Percentiles rank a stretch among this genome's conserved stretches.
phyloP scores from a whole-genome alignment of 2,888 invertebrate genomes.

The Podabrus alpinus region DNA sequence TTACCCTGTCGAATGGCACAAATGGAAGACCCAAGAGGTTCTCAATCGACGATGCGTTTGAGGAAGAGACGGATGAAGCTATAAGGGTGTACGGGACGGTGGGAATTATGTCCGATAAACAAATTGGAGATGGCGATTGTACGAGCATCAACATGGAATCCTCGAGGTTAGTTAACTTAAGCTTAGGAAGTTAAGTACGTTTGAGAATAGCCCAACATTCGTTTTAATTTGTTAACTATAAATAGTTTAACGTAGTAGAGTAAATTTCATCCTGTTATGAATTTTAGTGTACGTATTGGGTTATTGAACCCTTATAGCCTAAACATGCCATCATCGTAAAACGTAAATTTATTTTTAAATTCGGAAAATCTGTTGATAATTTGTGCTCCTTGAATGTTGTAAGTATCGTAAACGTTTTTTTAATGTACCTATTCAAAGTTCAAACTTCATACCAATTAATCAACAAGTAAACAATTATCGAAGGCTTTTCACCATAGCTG shows the following conservation, averaged over 20 bases:
- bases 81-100: constrained; percentile 80
- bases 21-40: constrained; percentile 65
- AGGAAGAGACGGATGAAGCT: constrained; percentile 83
- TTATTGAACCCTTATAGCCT: not conserved
- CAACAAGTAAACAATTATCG: not conserved
- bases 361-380: not conserved
- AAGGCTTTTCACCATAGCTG: not conserved
- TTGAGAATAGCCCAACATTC: not conserved
- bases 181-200: not conserved
- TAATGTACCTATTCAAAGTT: not conserved
- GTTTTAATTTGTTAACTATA: not conserved
- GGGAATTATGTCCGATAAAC: constrained; percentile 61
- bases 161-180: constrained; percentile 40
- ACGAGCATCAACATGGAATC: constrained; percentile 50
- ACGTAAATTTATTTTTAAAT: not conserved
- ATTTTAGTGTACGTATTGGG: not conserved
- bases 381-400: not conserved
- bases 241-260: not conserved
- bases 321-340: not conserved
- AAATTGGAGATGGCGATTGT: constrained; percentile 60
- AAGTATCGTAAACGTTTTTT: not conserved
- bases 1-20: constrained; percentile 40
- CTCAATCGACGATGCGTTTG: constrained; percentile 84
- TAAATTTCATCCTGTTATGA: not conserved
- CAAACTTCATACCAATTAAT: not conserved